Base-by-base conservation (phyloP, 2,797 vertebrate genomes). In the Saguinus oedipus region DNA sequence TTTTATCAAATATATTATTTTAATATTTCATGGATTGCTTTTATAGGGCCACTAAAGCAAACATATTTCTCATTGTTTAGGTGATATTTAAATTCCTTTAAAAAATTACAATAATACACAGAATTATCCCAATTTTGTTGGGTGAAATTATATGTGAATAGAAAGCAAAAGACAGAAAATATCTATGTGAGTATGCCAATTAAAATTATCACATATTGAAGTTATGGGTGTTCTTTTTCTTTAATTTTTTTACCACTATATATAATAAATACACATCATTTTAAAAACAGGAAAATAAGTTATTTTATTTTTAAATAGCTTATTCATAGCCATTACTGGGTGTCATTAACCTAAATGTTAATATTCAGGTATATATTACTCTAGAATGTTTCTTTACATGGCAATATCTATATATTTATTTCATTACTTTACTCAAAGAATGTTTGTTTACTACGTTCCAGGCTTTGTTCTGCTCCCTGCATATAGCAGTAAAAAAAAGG, bases 241-340 rank as follows among this genome's bases (percentile, higher is more conserved):
- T 70, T 81, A 27, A 4, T 70, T 15, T 88, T 87, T 93, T 44
- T 53, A 46, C 17, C 57, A 80, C 9, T 70, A 93, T 59, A 14
- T 90, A 33, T 50, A 81, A 17, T 64, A 13, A 85, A 87, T 10
- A 33, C 44, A 55, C 53, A 79, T 75, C 42, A 48, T 26, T 90
- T 93, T 81, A 78, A n/a, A 88, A 75, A 76, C 1, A 91, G 12
- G 10, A 78, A 89, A 57, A 46, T n/a, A n/a, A 17, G 72, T 42
- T 90, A 50, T 64, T 91, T 88, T 78, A 48, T 90, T 91, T 91
- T 91, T 90, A 57, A 96, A 26, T 85, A 39, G 4, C 7, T 64
- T 94, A 12, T 61, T 79, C 2, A 57, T 91, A 84, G 82, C 17
- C 7, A 80, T 27, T 68, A 19, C 61, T 17, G 30, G 61, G 7